phyloP scores from a whole-genome alignment of 2,797 vertebrate species.

The Ficedula albicollis region DNA sequence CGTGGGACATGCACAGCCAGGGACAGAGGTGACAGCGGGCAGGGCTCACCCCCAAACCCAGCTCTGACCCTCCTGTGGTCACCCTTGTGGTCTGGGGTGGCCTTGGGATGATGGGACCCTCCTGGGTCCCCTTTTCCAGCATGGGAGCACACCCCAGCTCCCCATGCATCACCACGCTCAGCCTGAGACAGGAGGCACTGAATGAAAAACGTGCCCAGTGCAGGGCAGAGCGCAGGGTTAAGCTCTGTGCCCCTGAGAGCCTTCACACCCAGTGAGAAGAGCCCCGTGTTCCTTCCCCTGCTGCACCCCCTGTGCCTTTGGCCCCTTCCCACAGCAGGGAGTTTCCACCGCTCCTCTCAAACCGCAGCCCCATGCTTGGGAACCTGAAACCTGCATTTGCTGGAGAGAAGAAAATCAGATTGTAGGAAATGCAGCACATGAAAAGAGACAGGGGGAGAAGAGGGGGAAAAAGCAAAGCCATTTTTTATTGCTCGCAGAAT shows the following conservation, averaged over 20 bases:
- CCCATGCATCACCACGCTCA: neutral
- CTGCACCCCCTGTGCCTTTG: neutral
- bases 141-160: neutral
- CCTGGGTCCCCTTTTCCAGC: neutral
- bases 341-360: slow-evolving; percentile 53
- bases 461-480: neutral
- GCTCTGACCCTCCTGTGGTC: neutral
- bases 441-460: neutral
- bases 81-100: fast-evolving
- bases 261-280: neutral
- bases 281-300: neutral
- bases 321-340: neutral
- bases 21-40: neutral
- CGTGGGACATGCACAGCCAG: fast-evolving
- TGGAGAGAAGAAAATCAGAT: slow-evolving; percentile 25
- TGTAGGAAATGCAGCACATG: slow-evolving; percentile 31
- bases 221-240: fast-evolving
- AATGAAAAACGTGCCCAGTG: fast-evolving
- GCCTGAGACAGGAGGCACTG: neutral
- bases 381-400: slow-evolving; percentile 37
- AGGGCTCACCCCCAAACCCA: neutral
- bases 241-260: neutral
- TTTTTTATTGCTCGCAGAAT: neutral
- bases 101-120: neutral
- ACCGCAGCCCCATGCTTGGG: neutral